These are phyloP conservation scores for Halyomorpha halys DNA, from an alignment of 1,140 invertebrate genomes.

Conservation along the genomic window DNA sequence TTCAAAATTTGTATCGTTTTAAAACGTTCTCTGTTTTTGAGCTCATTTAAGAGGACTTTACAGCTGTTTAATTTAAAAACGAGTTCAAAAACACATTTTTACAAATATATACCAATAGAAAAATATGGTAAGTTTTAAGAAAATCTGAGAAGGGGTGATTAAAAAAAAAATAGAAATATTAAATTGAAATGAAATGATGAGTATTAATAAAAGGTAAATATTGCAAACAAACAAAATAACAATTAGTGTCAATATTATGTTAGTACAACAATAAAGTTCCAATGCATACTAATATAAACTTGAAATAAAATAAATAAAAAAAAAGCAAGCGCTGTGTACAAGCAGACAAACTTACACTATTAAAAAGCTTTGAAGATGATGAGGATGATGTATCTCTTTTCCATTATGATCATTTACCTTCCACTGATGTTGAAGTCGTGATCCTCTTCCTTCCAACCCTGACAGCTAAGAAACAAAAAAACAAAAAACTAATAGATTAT, in stretches of 20 bases:
- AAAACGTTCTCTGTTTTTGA: too few species aligned
- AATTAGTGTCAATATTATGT: background rate
- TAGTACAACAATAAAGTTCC: background rate
- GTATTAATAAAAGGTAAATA: too few species aligned
- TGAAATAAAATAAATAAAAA: background rate
- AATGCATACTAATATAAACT: conserved; percentile 1
- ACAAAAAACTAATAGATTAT: conserved; percentile 7
- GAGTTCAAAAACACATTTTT: too few species aligned
- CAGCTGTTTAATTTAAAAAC: too few species aligned
- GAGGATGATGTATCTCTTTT: conserved; percentile 8
- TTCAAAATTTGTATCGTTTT: too few species aligned
- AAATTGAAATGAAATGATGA: background rate
- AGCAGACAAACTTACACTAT: conserved; percentile 21
- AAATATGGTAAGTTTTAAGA: too few species aligned
- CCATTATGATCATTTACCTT: conserved; percentile 32
- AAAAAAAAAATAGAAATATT: background rate
- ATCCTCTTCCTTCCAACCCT: conserved; percentile 32
- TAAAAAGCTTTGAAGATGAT: conserved; percentile 14
- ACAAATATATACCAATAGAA: too few species aligned
- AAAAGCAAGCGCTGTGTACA: conserved; percentile 17
- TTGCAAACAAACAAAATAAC: too few species aligned
- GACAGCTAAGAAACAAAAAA: conserved; percentile 30
- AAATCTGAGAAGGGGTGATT: background rate
- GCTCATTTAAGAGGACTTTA: too few species aligned
- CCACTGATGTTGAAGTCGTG: conserved; percentile 31